Base-by-base conservation (phyloP, 2,797 vertebrate species). In the Apogon talboti region DNA sequence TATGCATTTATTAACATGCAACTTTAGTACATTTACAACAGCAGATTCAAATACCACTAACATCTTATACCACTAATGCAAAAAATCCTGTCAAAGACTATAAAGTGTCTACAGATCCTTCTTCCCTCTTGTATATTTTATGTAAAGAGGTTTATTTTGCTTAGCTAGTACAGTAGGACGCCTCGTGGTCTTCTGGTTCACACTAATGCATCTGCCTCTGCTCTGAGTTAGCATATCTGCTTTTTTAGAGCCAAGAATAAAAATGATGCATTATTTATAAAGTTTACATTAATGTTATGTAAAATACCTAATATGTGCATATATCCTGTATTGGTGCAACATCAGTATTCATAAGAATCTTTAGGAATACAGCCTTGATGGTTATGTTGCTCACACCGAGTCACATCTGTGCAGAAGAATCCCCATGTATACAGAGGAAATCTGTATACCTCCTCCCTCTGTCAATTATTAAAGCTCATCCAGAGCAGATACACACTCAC, bases 381-480 rank as follows among this genome's bases (percentile, higher is more conserved):
- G 24, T 51, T 11, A 16, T 13, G 13, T 9, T 46, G 16, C 19
- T 71, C 35, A 49, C 46, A 53, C 43, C 46, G 41, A 77, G 33
- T 51, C 73, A 73, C 54, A 51, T 60, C 18, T 66, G 14, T 59
- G 73, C 66, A 71, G 49, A 83, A 70, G 69, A 75, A 55, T 74
- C 66, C 67, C 69, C 45, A 18, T 18, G 33, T 53, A 57, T 46
- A 44, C 47, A 64, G 59, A 49, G 21, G 45, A 62, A 44, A 68
- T 79, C 76, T 73, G 71, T 76, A 62, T 14, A 28, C 52, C 45
- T 74, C 48, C 69, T 58, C 21, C 50, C 71, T 16, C 74, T 62
- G 66, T 89, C 78, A 88, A 91, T 91, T 90, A 92, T 89, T 87
- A 53, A 89, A 81, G 70, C 54, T 54, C 52, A 62, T 66, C 86